Base-by-base conservation (phyloP, 2,113 vertebrate genomes). In the Strix uralensis region DNA sequence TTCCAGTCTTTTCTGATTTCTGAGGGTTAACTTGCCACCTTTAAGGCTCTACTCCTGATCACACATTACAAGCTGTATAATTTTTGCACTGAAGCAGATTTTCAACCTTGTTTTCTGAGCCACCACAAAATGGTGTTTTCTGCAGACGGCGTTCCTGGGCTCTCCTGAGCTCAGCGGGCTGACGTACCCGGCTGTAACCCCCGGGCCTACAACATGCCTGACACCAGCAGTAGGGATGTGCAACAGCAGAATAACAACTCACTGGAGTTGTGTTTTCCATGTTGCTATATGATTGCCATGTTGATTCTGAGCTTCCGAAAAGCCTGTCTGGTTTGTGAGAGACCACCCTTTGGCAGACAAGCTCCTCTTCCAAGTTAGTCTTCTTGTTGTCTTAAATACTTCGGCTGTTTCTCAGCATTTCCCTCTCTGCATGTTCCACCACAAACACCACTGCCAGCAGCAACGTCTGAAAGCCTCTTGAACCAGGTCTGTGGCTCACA, bases 101-200 rank as follows among this genome's bases (percentile, higher is more conserved):
- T 85, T 55, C 51, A 57, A 11, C 51, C 73, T 49, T 74, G 18
- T 88, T 90, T 74, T 47, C 55, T 38, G 70, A 62, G 51, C 65
- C 23, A 26, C 52, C 85, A 22, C 21, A 65, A 69, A 54, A 11
- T 2, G 47, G 42, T 1, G 3, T 32, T 79, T 62, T 51, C 81
- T 49, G 55, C 46, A 65, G 78, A 4, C 0, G 0, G 21, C 10
- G 54, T 16, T 58, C 17, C 55, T 66, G 69, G 1, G 1, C 20
- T 12, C 15, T 51, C 71, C 20, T 13, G 30, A 75, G 36, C 13
- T 29, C 0, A 0, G 57, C 0, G 0, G 62, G 52, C 42, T 88
- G 46, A 40, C 11, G 58, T 30, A 15, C 8, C 3, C 61, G 34
- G 66, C 44, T 62, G 80, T 54, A 9, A 71, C 12, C 70, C n/a